Base-by-base conservation (phyloP, 1,140 invertebrate species). In the Cherax quadricarinatus region DNA sequence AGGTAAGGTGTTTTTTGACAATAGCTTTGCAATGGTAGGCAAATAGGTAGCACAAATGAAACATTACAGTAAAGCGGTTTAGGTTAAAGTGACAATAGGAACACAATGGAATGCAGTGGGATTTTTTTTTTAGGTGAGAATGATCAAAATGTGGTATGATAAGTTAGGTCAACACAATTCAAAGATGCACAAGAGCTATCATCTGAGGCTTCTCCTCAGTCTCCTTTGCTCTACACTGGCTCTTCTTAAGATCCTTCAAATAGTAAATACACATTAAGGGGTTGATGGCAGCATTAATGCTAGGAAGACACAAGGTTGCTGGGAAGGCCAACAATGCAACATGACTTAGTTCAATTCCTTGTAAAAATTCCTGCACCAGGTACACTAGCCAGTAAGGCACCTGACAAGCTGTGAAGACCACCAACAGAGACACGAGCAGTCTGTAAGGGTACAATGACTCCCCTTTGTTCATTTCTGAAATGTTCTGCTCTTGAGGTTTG, bases 321-420 rank as follows among this genome's bases (percentile, higher is more conserved):
- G 70, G 24, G 70, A 75, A 75, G n/a, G 9, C 21, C 70, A 75
- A 1, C 70, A 75, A 5, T 3, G 24, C 70, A 30, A 6, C 70
- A 5, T 24, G n/a, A 30, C 70, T 30, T 7, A 75, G 21, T 7
- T 75, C n/a, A 30, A 30, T n/a, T 21, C 49, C 51, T 30, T 10
- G 81, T 48, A 83, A 21, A 12, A 53, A 48, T 51, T 83, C 81
- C 14, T 30, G 21, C 49, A 83, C n/a, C n/a, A 83, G 81, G 51
- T 57, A 60, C 49, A 48, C 24, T 12, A 83, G 5, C 81, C 81
- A 83, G 81, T 83, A 83, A 21, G 81, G 81, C 24, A 57, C 4
- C 81, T 57, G 81, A 30, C 51, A 60, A 3, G 18, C 51, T 30
- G 57, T 53, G 51, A 83, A 83, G 51, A 21, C 21, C 51, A 83